phyloP scores from a whole-genome alignment of 30 jellyfish, hydroid and myxozoan species.

The Aurelia sp. region DNA sequence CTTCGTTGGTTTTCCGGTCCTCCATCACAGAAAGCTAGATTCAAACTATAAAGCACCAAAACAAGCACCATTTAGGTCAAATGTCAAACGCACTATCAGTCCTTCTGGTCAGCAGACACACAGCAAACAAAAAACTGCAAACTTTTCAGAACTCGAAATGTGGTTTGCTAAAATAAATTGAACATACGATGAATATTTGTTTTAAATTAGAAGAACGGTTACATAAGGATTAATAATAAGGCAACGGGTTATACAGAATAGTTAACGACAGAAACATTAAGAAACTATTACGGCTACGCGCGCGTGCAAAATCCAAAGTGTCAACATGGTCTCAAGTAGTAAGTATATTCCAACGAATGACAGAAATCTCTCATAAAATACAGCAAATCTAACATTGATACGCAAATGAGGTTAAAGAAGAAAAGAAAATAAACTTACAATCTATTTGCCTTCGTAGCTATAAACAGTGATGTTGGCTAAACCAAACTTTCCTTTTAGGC shows the following conservation, averaged over 20 bases:
- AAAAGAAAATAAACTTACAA: neutral
- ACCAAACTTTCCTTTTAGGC: too few relatives aligned
- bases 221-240: too few relatives aligned
- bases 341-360: neutral
- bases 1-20: conserved; percentile 22
- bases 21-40: conserved; percentile 28
- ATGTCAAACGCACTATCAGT: neutral
- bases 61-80: too few relatives aligned
- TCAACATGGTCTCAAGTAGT: too few relatives aligned
- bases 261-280: too few relatives aligned
- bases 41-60: conserved; percentile 29
- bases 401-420: neutral
- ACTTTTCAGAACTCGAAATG: neutral
- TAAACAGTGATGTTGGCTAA: neutral
- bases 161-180: neutral
- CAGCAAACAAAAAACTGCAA: conserved; percentile 17
- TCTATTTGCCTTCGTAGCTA: conserved; percentile 4
- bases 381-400: neutral
- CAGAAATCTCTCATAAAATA: neutral
- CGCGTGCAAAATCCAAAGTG: too few relatives aligned
- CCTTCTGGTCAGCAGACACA: neutral
- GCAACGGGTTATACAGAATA: too few relatives aligned
- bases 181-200: neutral
- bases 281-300: too few relatives aligned
- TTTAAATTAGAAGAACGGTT: too few relatives aligned